Percentiles rank a stretch among this genome's conserved stretches.
These are phyloP conservation scores for Sebastes vulpes DNA, from an alignment of 2,797 vertebrate species.

Conservation along the genomic window DNA sequence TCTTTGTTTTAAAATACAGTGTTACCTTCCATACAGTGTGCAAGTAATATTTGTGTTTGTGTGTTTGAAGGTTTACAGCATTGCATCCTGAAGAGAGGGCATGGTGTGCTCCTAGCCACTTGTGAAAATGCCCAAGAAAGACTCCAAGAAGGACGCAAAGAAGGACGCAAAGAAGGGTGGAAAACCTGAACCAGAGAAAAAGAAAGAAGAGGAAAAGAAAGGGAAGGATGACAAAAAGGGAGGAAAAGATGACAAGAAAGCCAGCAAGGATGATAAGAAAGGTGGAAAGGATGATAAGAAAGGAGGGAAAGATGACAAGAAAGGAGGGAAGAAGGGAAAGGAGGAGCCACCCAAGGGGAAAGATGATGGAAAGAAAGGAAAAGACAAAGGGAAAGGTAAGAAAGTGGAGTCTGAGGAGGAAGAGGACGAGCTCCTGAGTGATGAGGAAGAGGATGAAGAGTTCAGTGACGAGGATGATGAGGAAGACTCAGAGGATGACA, in stretches of 20 bases:
- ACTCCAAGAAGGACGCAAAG: slow-evolving; percentile 85
- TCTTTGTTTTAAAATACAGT: neutral
- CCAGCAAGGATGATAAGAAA: slow-evolving; percentile 75
- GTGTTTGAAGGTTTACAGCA: slow-evolving; percentile 55
- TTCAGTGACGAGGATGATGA: slow-evolving; percentile 80
- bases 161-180: slow-evolving; percentile 80
- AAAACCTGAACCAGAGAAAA: slow-evolving; percentile 76
- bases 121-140: slow-evolving; percentile 85
- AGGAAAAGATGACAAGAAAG: slow-evolving; percentile 75
- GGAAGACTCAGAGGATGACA: slow-evolving; percentile 84
- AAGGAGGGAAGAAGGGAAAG: slow-evolving; percentile 76
- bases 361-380: slow-evolving; percentile 81
- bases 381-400: slow-evolving; percentile 79
- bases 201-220: slow-evolving; percentile 81
- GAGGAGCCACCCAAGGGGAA: slow-evolving; percentile 75
- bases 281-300: slow-evolving; percentile 80
- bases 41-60: slow-evolving; percentile 36
- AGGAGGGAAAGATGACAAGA: slow-evolving; percentile 72
- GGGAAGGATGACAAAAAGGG: slow-evolving; percentile 79
- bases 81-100: slow-evolving; percentile 42
- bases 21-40: neutral
- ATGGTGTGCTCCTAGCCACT: slow-evolving; percentile 79
- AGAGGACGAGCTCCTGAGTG: slow-evolving; percentile 82
- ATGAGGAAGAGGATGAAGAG: slow-evolving; percentile 85
- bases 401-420: slow-evolving; percentile 90